Base-by-base conservation (phyloP, 2,888 invertebrate genomes). In the Eilema caniola region DNA sequence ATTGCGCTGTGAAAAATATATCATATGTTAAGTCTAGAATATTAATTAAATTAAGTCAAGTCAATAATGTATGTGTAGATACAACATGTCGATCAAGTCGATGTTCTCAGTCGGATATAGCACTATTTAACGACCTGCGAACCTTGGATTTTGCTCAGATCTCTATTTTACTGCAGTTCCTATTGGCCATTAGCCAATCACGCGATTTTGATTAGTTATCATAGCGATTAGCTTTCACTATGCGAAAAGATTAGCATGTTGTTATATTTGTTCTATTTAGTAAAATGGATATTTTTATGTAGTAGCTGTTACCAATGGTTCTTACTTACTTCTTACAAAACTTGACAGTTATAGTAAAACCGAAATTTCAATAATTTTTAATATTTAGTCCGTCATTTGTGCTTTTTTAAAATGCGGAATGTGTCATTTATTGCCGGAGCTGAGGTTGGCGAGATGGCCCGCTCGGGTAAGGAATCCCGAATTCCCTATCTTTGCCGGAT, bases 181-280 rank as follows among this genome's bases (percentile, higher is more conserved):
- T 75, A 66, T 77, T 82, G 79, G 81, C 81, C 25, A 47, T 24
- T 56, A n/a, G 73, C 82, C 82, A 82, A 72, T n/a, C 66, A 53
- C 75, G 71, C 76, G 66, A 78, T 79, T 74, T 77, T 68, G 72
- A 62, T 33, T 61, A 68, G 68, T 70, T 63, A 74, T 64, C 33
- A 65, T 57, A 47, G 63, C 65, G 69, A 79, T 72, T 67, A 62
- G 64, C 62, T 80, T 82, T 75, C 72, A 63, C 24, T 57, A 41
- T 62, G 31, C 3, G 14, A 57, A 37, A 56, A 62, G 24, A 60
- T 47, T 31, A 60, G 24, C 20, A 47, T 37, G 10, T 25, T 57
- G 8, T 57, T 25, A 1, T 62, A 11, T 68, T 68, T 14, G 16
- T 3, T 20, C 16, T 25, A 24, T 62, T 62, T 62, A 20, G 37